phyloP scores from a whole-genome alignment of 2,888 invertebrate species.

The Melolontha melolontha region DNA sequence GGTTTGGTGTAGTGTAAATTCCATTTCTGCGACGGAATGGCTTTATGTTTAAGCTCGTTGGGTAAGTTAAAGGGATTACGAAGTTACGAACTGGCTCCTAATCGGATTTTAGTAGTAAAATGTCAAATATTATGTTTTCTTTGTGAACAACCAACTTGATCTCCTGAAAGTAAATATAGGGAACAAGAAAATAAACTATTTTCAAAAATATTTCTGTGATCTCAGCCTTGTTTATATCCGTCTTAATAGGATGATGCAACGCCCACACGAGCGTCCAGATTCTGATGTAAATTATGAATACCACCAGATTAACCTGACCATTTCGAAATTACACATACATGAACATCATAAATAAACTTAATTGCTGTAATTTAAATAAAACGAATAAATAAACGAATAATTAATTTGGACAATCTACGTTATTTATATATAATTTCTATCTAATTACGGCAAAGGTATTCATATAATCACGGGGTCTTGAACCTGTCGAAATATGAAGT shows the following conservation, averaged over 20 bases:
- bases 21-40: conserved; percentile 32
- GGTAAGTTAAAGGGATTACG: conserved; percentile 39
- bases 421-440: conserved; percentile 1
- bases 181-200: conserved; percentile 33
- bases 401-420: conserved; percentile 28
- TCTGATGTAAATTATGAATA: conserved; percentile 28
- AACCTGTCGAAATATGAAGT: no score
- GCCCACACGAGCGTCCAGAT: conserved; percentile 21
- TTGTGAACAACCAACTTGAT: conserved; percentile 35
- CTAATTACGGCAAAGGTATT: no score
- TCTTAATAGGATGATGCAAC: conserved; percentile 32
- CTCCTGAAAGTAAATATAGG: conserved; percentile 8
- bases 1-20: conserved; percentile 8
- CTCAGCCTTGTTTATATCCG: conserved; percentile 33
- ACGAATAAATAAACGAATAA: conserved; percentile 16
- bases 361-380: conserved; percentile 12
- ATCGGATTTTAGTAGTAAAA: conserved; percentile 47
- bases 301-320: conserved; percentile 29
- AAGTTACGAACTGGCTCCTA: conserved; percentile 42
- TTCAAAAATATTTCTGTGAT: conserved; percentile 30
- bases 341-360: background rate
- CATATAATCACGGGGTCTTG: no score
- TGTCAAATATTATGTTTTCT: conserved; percentile 47
- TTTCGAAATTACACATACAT: conserved; percentile 16
- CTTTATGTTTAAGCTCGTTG: conserved; percentile 29